Conservation (phyloP, 2,888 invertebrate species). For the Xiphydria camelus region DNA sequence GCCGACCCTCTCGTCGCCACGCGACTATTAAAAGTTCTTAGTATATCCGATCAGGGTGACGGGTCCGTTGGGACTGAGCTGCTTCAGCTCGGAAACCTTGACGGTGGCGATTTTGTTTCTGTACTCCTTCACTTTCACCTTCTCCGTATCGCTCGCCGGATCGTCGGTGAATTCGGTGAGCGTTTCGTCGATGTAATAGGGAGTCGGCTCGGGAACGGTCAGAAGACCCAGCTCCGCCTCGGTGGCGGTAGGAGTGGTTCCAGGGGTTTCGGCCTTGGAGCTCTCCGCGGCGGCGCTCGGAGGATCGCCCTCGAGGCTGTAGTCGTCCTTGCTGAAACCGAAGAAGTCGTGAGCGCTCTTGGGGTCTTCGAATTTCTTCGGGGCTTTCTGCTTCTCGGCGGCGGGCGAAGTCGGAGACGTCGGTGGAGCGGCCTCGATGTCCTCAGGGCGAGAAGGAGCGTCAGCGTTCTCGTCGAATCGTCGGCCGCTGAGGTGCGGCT, state of each 20-base stretch:
- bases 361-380: slow-evolving; percentile 19
- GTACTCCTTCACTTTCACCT: slow-evolving; percentile 34
- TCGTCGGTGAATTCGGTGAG: slow-evolving; percentile 32
- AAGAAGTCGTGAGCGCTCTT: slow-evolving; percentile 29
- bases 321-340: slow-evolving; percentile 25
- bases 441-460: slow-evolving; percentile 1
- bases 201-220: slow-evolving; percentile 22
- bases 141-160: slow-evolving; percentile 32
- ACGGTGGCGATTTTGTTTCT: slow-evolving; percentile 34
- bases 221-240: slow-evolving; percentile 10
- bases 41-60: slow-evolving; percentile 28
- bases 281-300: neutral
- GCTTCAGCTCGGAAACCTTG: slow-evolving; percentile 31
- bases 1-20: neutral
- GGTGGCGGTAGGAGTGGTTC: neutral
- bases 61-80: slow-evolving; percentile 26
- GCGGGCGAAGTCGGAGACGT: slow-evolving; percentile 9
- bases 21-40: slow-evolving; percentile 23
- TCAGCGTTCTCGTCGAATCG: slow-evolving; percentile 6
- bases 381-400: neutral
- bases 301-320: slow-evolving; percentile 13
- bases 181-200: slow-evolving; percentile 33
- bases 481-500: slow-evolving; percentile 5
- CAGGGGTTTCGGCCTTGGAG: neutral
- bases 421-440: slow-evolving; percentile 9